Conservation (phyloP, 2,113 vertebrate genomes). For the Podiceps cristatus region DNA sequence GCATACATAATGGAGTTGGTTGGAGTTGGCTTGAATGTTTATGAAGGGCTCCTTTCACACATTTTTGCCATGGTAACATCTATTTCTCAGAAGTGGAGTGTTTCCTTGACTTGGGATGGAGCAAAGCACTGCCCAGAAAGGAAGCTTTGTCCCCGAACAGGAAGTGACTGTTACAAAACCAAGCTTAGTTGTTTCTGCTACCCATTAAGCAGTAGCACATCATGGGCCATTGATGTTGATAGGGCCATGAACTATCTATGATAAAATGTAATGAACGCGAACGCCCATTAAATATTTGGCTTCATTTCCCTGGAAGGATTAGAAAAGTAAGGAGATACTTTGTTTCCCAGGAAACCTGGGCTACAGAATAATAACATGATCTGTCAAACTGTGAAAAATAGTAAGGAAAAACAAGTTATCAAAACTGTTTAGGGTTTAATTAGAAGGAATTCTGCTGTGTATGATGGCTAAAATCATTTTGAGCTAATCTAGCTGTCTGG, state of each 20-base stretch:
- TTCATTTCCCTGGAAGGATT: conserved; percentile 16
- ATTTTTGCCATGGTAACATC: neutral
- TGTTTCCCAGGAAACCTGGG: conserved; percentile 43
- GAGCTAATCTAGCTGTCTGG: neutral
- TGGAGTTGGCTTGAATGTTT: neutral
- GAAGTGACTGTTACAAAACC: neutral
- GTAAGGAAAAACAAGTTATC: conserved; percentile 13
- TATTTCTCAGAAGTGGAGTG: neutral
- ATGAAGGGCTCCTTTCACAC: neutral
- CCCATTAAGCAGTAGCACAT: neutral
- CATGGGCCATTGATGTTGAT: neutral
- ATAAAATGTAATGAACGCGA: neutral
- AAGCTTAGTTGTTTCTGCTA: neutral
- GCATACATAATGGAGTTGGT: neutral
- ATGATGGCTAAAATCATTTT: neutral
- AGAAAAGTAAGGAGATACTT: conserved; percentile 12
- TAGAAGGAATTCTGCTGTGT: neutral
- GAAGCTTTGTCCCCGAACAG: neutral
- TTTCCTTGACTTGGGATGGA: neutral
- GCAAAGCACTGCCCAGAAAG: neutral
- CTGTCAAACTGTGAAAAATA: neutral
- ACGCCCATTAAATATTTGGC: neutral
- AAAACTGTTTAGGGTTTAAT: conserved; percentile 21
- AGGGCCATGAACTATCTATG: neutral
- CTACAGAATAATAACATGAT: neutral